A percentile compares a stretch with the other conserved stretches of the same genome.
Conservation (phyloP, 2,797 vertebrate species). For the Botia almorhae region DNA sequence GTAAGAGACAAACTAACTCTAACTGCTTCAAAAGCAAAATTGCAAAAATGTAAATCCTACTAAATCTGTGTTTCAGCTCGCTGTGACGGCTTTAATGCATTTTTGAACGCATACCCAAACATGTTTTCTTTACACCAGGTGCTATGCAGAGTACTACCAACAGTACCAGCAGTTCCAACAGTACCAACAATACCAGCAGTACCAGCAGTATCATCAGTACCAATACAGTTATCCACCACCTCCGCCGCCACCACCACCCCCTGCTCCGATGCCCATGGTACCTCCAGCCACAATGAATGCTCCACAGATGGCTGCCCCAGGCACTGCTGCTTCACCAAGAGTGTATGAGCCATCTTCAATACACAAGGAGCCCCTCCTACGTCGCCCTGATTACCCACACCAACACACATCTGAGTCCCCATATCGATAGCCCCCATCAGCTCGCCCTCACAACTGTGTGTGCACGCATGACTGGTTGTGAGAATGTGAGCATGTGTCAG, state of each 20-base stretch:
- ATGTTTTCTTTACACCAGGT: slow-evolving; percentile 62
- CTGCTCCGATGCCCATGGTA: slow-evolving; percentile 61
- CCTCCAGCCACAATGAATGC: slow-evolving; percentile 55
- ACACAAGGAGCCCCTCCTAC: slow-evolving; percentile 83
- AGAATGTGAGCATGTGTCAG: slow-evolving; percentile 53
- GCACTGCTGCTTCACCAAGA: slow-evolving; percentile 68
- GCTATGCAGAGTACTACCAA: slow-evolving; percentile 82
- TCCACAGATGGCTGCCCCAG: slow-evolving; percentile 56
- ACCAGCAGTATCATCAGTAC: slow-evolving; percentile 79
- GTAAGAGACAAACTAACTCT: slow-evolving; percentile 58
- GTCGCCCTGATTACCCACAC: slow-evolving; percentile 82
- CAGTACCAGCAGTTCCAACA: slow-evolving; percentile 80
- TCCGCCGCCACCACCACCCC: slow-evolving; percentile 63
- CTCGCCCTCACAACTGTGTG: slow-evolving; percentile 59
- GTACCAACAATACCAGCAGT: slow-evolving; percentile 82
- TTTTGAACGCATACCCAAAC: background rate
- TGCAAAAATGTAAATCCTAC: background rate
- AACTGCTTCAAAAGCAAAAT: background rate
- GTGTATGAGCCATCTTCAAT: slow-evolving; percentile 82
- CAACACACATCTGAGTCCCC: slow-evolving; percentile 83
- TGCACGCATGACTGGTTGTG: slow-evolving; percentile 53
- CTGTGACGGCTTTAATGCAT: background rate
- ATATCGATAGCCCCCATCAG: slow-evolving; percentile 78
- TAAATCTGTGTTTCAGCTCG: background rate
- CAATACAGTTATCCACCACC: slow-evolving; percentile 80